Conservation (phyloP, 2,888 invertebrate species). For the Tenthredo livida region DNA sequence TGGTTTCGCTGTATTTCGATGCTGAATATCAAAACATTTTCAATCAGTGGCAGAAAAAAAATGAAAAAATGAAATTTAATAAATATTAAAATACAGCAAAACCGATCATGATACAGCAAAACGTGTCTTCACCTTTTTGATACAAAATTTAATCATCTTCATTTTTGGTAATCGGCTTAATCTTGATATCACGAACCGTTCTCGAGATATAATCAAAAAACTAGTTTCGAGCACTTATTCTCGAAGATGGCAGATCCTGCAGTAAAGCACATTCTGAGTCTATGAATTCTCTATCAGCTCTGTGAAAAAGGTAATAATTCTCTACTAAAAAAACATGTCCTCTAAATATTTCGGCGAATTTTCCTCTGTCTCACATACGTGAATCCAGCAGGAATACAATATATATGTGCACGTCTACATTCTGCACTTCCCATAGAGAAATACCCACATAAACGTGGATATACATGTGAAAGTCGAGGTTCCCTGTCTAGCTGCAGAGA, state of each 20-base stretch:
- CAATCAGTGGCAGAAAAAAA: no score
- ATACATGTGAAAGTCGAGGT: neutral
- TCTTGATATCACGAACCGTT: neutral
- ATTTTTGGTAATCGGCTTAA: neutral
- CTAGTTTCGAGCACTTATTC: neutral
- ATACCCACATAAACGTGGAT: no score
- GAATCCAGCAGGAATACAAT: no score
- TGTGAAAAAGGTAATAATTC: neutral
- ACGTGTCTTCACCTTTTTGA: accelerated
- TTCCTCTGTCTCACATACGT: no score
- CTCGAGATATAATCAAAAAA: neutral
- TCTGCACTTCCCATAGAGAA: no score
- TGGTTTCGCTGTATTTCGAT: neutral
- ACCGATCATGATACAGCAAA: neutral
- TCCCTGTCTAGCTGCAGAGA: neutral
- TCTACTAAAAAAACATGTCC: neutral
- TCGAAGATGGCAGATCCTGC: no score
- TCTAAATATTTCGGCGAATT: neutral
- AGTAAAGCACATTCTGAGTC: neutral
- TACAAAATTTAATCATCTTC: neutral
- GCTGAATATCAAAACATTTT: neutral
- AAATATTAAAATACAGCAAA: neutral
- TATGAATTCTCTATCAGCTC: neutral
- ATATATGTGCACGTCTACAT: no score
- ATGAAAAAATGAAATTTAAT: no score